Percentiles rank a stretch among this genome's conserved stretches.
Conservation (phyloP, 2,888 invertebrate genomes). For the Apotomis betuletana region DNA sequence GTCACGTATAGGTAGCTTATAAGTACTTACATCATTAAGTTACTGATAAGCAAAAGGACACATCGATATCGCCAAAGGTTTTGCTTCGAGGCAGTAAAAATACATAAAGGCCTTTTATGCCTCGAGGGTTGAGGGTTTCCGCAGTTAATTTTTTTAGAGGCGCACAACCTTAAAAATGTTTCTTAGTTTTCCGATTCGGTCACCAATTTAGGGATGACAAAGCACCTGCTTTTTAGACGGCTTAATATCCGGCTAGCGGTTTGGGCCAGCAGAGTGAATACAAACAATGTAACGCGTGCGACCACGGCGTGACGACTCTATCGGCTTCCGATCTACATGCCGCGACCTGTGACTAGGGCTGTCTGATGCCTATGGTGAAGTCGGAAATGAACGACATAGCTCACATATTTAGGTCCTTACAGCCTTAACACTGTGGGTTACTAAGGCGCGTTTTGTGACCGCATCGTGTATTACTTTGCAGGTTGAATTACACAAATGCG, state of each 20-base stretch:
- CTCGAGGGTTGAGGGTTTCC: background rate
- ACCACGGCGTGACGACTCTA: conserved; percentile 61
- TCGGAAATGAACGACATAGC: conserved; percentile 28
- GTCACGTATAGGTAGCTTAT: no score
- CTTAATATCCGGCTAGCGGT: conserved; percentile 76
- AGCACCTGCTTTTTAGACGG: conserved; percentile 62
- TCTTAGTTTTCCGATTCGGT: conserved; percentile 42
- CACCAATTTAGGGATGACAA: conserved; percentile 50
- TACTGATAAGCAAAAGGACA: conserved; percentile 7
- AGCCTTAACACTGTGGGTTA: background rate
- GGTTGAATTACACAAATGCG: no score
- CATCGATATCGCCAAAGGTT: background rate
- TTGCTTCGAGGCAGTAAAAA: background rate
- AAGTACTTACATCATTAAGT: conserved; percentile 2
- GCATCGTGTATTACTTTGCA: no score
- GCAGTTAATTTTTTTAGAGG: background rate
- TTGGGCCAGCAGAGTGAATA: conserved; percentile 58
- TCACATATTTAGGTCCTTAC: conserved; percentile 18
- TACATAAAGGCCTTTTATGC: background rate
- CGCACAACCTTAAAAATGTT: conserved; percentile 26
- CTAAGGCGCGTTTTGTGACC: background rate
- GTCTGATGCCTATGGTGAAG: conserved; percentile 23
- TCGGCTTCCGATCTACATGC: conserved; percentile 70
- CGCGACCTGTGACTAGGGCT: conserved; percentile 34
- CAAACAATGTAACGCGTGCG: conserved; percentile 61